Conservation (phyloP, 2,113 vertebrate genomes). For the Lucifuga dentata region DNA sequence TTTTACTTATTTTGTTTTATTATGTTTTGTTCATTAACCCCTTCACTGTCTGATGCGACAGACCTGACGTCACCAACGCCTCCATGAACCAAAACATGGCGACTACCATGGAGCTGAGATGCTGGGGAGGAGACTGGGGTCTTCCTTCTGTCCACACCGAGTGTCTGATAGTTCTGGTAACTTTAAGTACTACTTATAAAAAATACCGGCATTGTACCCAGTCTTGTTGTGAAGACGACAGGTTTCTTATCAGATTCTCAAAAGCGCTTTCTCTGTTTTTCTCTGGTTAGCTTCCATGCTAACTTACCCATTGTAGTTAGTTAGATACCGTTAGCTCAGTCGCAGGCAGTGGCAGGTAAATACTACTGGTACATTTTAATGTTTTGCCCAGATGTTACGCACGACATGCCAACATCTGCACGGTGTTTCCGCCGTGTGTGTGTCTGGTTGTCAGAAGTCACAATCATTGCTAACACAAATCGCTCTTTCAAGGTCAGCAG, state of each 20-base stretch:
- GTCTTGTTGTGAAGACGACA: not conserved
- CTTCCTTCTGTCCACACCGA: conserved; percentile 93
- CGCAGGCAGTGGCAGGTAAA: not conserved
- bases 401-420: not conserved
- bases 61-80: conserved; percentile 62
- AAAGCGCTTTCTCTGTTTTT: not conserved
- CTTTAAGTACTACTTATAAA: not conserved
- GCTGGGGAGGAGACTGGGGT: conserved; percentile 95
- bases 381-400: not conserved
- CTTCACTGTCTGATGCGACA: not conserved
- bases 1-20: no score
- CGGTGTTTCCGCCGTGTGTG: not conserved
- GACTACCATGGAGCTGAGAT: conserved; percentile 91
- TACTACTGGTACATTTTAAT: not conserved
- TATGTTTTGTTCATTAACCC: no score
- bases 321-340: not conserved
- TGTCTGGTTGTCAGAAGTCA: conserved; percentile 13
- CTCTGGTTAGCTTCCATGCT: conserved; percentile 67
- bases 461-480: not conserved
- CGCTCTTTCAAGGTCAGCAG: conserved; percentile 72
- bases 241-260: not conserved
- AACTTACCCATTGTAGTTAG: conserved; percentile 26
- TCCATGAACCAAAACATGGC: conserved; percentile 86
- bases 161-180: conserved; percentile 93
- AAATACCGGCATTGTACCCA: not conserved